Evolutionary conservation across 35 echinoderm and acorn worm genomes (phyloP), one percentile per base, ranked within the genome.

Genomic region (Diadema setosum): DNA sequence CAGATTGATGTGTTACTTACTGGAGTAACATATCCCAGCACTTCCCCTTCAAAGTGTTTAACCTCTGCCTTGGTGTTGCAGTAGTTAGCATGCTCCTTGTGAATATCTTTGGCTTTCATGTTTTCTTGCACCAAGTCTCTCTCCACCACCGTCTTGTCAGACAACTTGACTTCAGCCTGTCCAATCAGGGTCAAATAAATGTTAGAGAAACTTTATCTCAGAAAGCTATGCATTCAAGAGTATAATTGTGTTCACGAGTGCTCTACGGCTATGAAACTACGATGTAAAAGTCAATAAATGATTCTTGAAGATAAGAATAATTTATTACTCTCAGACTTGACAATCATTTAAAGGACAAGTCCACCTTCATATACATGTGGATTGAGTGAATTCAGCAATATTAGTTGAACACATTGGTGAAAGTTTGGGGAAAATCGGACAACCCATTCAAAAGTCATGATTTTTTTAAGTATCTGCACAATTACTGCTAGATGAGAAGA

Each of bases 1-100:
- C n/a, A n/a, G n/a, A n/a, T n/a, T n/a, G n/a, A n/a, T 24, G 25
- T 17, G 11, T n/a, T 12, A 84, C 82, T 86, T 86, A 98, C 96
- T 3, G 96, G 96, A 32, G 96, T 94, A 1, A 98, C 96, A 92
- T 98, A 98, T 25, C 96, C 96, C 1, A 98, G 84, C 8, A 98
- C 82, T 43, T 60, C 75, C 36, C 96, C 96, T 25, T 49, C 27
- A 73, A 98, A 98, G 18, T 94, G 34, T 37, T 80, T 88, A 15
- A 85, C 89, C 30, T 94, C 92, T 25, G 84, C 70, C 81, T 97
- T 97, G 17, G 60, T 65, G 26, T 44, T 69, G 85, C 92, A 98
- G 48, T 94, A 98, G 82, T 92, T 98, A 18, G 76, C 89, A 83
- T 94, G 85, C 45, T 98, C 96, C 46, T 87, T 94, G 9, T 85